Conservation (phyloP, 2,113 vertebrate species). For the Onychostruthus taczanowskii region DNA sequence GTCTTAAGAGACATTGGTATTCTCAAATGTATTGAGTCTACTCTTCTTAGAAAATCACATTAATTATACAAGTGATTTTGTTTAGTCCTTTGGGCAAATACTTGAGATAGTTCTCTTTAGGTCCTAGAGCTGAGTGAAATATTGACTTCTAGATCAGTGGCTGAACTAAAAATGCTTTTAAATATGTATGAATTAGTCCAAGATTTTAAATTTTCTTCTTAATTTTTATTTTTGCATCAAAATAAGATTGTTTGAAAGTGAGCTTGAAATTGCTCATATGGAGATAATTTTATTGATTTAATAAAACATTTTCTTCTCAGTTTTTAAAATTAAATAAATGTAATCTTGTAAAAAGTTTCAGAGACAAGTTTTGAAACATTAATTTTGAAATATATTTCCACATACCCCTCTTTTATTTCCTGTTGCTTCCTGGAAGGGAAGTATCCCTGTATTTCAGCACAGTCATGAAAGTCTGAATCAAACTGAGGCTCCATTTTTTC, state of each 20-base stretch:
- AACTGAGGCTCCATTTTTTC: neutral
- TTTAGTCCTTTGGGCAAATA: constrained; percentile 43
- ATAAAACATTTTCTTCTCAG: neutral
- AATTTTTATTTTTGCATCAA: neutral
- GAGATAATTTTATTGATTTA: neutral
- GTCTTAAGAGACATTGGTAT: constrained; percentile 48
- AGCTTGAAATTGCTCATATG: neutral
- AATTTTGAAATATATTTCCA: neutral
- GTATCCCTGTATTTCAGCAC: neutral
- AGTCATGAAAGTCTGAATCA: neutral
- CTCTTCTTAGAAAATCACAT: constrained; percentile 42
- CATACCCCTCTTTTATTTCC: neutral
- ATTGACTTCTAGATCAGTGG: constrained; percentile 34
- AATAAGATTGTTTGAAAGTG: neutral
- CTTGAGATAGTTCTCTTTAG: constrained; percentile 26
- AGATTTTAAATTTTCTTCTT: neutral
- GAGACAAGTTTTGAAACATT: neutral
- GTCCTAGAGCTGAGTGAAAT: constrained; percentile 21
- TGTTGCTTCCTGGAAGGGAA: neutral
- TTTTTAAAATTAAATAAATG: neutral
- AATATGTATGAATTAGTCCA: neutral
- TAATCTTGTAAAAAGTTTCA: neutral
- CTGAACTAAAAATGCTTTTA: neutral
- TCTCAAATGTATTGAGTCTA: constrained; percentile 33
- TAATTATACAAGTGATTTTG: constrained; percentile 56